These are phyloP conservation scores for Cydia fagiglandana DNA, from an alignment of 1,140 invertebrate genomes.

Conservation along the genomic window DNA sequence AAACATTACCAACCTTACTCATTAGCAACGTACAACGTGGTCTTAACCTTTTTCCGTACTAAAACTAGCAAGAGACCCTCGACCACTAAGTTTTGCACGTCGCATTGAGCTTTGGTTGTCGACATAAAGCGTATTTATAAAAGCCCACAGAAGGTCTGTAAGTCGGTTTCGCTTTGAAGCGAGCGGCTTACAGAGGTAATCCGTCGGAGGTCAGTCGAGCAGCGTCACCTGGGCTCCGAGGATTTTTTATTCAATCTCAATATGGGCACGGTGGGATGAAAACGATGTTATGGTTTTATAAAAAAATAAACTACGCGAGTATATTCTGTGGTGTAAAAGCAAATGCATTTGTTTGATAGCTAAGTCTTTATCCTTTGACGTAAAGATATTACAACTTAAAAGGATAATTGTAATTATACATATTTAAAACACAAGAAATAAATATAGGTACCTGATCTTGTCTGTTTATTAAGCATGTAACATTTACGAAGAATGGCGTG, in stretches of 20 bases:
- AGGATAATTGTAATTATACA: too few relatives aligned
- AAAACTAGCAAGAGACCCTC: slow-evolving; percentile 12
- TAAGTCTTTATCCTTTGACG: neutral
- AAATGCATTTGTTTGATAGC: neutral
- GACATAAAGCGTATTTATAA: slow-evolving; percentile 23
- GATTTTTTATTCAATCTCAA: slow-evolving; percentile 23
- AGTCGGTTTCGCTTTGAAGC: slow-evolving; percentile 28
- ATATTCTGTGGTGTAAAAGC: neutral
- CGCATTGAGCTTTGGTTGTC: neutral
- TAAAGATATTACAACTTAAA: neutral
- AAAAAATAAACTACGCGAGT: neutral
- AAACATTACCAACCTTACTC: slow-evolving; percentile 29
- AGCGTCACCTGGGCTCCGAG: slow-evolving; percentile 15
- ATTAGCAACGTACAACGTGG: slow-evolving; percentile 15
- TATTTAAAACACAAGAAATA: too few relatives aligned
- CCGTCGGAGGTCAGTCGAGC: slow-evolving; percentile 21
- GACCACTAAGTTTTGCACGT: neutral
- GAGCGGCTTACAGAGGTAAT: slow-evolving; percentile 29
- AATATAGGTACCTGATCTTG: too few relatives aligned
- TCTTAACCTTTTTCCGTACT: slow-evolving; percentile 28
- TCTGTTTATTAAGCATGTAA: too few relatives aligned
- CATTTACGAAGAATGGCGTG: too few relatives aligned
- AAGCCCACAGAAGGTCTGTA: slow-evolving; percentile 22
- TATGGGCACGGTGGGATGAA: neutral
- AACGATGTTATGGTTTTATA: slow-evolving; percentile 7